Base-by-base conservation (phyloP, 1,140 invertebrate species). In the Drosophila bifasciata region DNA sequence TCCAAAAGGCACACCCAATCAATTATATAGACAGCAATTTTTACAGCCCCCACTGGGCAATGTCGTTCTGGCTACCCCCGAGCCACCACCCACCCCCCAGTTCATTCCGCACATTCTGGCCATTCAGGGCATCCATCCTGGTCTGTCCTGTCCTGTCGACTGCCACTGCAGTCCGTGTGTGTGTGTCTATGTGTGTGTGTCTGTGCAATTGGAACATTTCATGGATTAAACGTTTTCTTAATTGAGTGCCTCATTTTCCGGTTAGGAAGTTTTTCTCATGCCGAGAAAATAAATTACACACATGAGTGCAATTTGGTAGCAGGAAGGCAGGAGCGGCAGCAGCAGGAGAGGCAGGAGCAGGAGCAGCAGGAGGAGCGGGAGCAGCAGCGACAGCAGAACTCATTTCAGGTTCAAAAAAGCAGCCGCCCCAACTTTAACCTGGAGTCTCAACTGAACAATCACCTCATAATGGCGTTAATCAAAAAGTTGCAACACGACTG, bases 261-360 rank as follows among this genome's bases (percentile, higher is more conserved):
- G 83, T 89, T 89, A 89, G 84, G 79, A 89, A 88, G 84, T 83
- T 88, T 88, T 88, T 88, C 49, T 36, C 69, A 89, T 86, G 83
- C 76, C 75, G 84, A 89, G 76, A 88, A 89, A 88, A 88, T 88
- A 88, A 88, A 88, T 88, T 88, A 88, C 83, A 88, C 83, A 88
- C 83, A 89, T 88, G 83, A 88, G 83, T 88, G 83, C 83, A 88
- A 88, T 88, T 83, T 88, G 80, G 71, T 64, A 45, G 60, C 48
- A 13, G 32, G 32, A 3, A 36, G 52, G 16, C 21, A 57, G 46
- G 32, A 66, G 21, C 40, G 36, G 36, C 66, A 72, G 77, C n/a
- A n/a, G 61, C 51, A 49, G 50, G 70, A 46, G 45, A 67, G 77
- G 60, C 51, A 49, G 53, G 2, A 64, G 21, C 21, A 23, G 6